Evolutionary conservation across 2,888 invertebrate species (phyloP).

Genomic region (Nowickia ferox): DNA sequence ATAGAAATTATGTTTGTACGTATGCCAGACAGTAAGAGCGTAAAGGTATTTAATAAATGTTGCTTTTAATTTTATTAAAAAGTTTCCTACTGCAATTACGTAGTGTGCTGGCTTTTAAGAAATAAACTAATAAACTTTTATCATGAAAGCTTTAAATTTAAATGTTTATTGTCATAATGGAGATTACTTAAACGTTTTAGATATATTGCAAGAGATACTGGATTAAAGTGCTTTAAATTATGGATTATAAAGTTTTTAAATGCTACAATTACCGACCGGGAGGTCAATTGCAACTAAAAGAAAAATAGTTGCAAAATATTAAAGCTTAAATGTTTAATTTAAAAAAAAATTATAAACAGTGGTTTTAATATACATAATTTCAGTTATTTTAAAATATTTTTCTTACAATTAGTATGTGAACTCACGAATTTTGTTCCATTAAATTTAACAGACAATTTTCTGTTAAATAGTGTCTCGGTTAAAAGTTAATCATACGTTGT

Average conservation of each 20-base stretch:
- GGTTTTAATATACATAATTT: not conserved
- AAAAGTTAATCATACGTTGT: not conserved
- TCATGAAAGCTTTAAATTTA: conserved; percentile 27
- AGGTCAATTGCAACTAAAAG: not conserved
- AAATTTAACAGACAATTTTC: too few relatives aligned
- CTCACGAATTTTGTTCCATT: too few relatives aligned
- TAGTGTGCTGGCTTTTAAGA: not conserved
- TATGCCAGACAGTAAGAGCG: too few relatives aligned
- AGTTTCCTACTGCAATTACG: conserved; percentile 23
- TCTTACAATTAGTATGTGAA: not conserved
- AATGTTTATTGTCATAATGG: not conserved
- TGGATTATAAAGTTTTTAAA: conserved; percentile 33
- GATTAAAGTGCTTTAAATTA: conserved; percentile 37
- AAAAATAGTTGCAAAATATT: too few relatives aligned
- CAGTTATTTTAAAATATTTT: not conserved
- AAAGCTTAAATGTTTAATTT: too few relatives aligned
- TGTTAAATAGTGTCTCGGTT: too few relatives aligned
- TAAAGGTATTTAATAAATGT: conserved; percentile 19
- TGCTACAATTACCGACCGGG: not conserved
- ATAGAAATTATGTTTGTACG: not conserved
- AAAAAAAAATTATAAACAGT: not conserved
- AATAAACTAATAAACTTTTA: conserved; percentile 26
- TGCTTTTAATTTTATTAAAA: not conserved
- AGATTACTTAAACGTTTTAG: conserved; percentile 22
- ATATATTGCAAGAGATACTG: conserved; percentile 16